Percentiles rank a stretch among this genome's conserved stretches.
These are phyloP conservation scores for Pseudococcus viburni DNA, from an alignment of 2,888 invertebrate genomes.

Conservation along the genomic window DNA sequence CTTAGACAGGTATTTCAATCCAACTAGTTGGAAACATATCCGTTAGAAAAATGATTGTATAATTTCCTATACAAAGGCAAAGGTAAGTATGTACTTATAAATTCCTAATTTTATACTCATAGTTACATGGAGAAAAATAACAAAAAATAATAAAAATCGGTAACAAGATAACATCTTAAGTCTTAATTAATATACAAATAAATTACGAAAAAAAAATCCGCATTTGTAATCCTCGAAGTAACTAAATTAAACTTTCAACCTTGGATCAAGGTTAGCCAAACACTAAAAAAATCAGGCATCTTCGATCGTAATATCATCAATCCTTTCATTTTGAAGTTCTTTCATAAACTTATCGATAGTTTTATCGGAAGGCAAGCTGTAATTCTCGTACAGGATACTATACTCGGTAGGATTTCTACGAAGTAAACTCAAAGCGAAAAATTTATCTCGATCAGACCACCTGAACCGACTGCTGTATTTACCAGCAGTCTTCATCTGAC, in stretches of 20 bases:
- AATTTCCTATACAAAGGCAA: too few species aligned
- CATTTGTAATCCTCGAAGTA: background rate
- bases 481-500: slow-evolving; percentile 59
- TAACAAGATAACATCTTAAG: background rate
- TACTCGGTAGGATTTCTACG: slow-evolving; percentile 56
- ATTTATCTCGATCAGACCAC: slow-evolving; percentile 63
- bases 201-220: background rate
- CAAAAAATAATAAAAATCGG: background rate
- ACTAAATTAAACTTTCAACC: background rate
- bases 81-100: background rate
- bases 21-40: too few species aligned
- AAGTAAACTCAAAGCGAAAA: slow-evolving; percentile 56
- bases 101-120: background rate
- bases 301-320: slow-evolving; percentile 22
- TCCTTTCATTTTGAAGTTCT: background rate
- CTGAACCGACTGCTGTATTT: slow-evolving; percentile 52
- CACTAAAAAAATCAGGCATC: background rate
- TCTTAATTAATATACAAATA: too few species aligned
- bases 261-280: background rate
- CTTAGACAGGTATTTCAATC: too few species aligned
- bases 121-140: background rate
- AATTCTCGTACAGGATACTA: slow-evolving; percentile 41
- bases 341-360: slow-evolving; percentile 55
- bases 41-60: too few species aligned
- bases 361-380: slow-evolving; percentile 58